phyloP scores from a whole-genome alignment of 92 coral and sea anemone species.

The Montipora capitata region DNA sequence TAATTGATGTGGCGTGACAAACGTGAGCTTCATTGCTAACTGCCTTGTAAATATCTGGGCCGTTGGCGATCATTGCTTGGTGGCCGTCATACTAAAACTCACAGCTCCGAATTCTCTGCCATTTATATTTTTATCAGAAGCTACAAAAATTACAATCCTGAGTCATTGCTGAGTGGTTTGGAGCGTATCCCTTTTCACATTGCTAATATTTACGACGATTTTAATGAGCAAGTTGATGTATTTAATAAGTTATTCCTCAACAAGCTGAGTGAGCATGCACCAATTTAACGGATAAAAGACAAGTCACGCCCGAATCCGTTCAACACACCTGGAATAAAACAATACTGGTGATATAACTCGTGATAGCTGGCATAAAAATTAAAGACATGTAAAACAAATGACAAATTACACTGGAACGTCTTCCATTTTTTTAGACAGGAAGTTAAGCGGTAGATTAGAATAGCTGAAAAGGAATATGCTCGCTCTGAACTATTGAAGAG shows the following conservation, averaged over 20 bases:
- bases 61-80: constrained; percentile 61
- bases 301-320: too few relatives aligned
- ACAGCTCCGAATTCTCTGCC: constrained; percentile 12
- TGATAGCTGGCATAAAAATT: too few relatives aligned
- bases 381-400: background rate
- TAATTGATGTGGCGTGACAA: constrained; percentile 31
- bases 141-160: background rate
- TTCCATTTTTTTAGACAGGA: background rate
- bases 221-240: too few relatives aligned
- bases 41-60: constrained; percentile 31
- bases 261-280: too few relatives aligned
- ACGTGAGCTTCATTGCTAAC: background rate
- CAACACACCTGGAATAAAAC: too few relatives aligned
- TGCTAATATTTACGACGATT: too few relatives aligned
- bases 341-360: too few relatives aligned
- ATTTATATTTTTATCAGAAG: background rate
- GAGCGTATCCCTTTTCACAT: background rate
- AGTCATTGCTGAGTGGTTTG: background rate
- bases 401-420: too few relatives aligned
- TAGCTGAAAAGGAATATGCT: constrained; percentile 4
- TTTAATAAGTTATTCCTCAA: background rate
- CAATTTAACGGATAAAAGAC: too few relatives aligned
- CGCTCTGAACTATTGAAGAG: background rate
- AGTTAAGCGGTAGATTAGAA: background rate
- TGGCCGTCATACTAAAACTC: constrained; percentile 42